These are phyloP conservation scores for Oenanthe melanoleuca DNA, from an alignment of 2,113 vertebrate genomes.

Conservation along the genomic window DNA sequence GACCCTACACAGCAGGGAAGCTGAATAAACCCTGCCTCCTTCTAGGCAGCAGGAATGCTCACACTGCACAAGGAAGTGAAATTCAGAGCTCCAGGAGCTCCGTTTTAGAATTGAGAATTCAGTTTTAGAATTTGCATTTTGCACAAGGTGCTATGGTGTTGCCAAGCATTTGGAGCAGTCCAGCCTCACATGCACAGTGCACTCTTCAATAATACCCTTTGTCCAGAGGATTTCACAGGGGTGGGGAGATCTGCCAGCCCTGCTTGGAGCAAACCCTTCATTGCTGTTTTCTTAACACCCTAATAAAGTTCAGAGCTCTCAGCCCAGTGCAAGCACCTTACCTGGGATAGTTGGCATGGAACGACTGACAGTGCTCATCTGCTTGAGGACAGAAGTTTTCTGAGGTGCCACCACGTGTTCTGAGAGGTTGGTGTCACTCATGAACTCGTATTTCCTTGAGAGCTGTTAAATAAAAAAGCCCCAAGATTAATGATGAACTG, in stretches of 20 bases:
- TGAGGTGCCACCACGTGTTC: conserved; percentile 75
- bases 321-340: conserved; percentile 24
- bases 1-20: neutral
- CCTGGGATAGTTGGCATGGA: conserved; percentile 95
- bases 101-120: too few relatives aligned
- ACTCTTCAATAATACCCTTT: neutral
- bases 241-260: neutral
- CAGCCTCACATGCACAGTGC: neutral
- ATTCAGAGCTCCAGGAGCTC: neutral
- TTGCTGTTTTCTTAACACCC: neutral
- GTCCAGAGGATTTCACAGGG: neutral
- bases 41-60: neutral
- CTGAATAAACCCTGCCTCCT: neutral
- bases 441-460: conserved; percentile 94
- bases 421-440: conserved; percentile 95
- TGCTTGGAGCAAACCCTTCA: neutral
- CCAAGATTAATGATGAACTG: neutral
- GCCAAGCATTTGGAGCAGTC: neutral
- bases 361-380: conserved; percentile 85
- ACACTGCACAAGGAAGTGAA: neutral
- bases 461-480: conserved; percentile 74
- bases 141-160: neutral
- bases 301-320: neutral
- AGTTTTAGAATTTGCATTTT: too few relatives aligned
- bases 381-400: conserved; percentile 75